These are phyloP conservation scores for Rhynchonema sp. DNA, from an alignment of 2,888 invertebrate species.

Conservation along the genomic window DNA sequence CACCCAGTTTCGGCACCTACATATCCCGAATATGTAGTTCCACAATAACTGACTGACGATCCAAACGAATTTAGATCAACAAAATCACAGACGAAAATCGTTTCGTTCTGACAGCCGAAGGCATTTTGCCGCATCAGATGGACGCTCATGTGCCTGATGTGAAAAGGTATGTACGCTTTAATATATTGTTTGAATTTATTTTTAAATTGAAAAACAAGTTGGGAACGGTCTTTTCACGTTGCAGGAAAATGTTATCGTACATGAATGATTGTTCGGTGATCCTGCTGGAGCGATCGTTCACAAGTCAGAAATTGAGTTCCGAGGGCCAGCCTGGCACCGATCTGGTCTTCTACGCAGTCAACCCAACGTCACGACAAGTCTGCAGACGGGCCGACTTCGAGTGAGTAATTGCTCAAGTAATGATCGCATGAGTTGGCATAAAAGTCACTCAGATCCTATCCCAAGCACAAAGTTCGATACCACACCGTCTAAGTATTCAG, in stretches of 20 bases:
- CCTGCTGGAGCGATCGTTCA: background rate
- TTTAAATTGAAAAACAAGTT: background rate
- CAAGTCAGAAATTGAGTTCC: background rate
- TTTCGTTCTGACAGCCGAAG: background rate
- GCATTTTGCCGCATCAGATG: background rate
- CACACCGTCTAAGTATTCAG: no score
- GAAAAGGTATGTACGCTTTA: no score
- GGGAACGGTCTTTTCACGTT: no score
- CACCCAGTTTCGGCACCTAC: no score
- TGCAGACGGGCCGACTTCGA: background rate
- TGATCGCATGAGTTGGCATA: no score
- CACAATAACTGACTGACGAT: no score
- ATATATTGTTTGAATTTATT: background rate
- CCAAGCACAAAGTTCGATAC: no score
- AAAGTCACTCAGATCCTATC: no score
- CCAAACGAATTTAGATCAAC: background rate
- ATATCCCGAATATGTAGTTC: no score
- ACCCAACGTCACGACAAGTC: background rate
- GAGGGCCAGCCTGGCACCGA: background rate
- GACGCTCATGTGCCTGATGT: background rate
- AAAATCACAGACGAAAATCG: slow-evolving; percentile 1
- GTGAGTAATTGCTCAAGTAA: background rate
- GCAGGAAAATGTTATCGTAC: background rate
- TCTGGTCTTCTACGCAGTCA: background rate
- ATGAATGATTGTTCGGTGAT: background rate